These are phyloP conservation scores for Euborellia annulipes DNA, from an alignment of 1,140 invertebrate genomes.

Conservation along the genomic window DNA sequence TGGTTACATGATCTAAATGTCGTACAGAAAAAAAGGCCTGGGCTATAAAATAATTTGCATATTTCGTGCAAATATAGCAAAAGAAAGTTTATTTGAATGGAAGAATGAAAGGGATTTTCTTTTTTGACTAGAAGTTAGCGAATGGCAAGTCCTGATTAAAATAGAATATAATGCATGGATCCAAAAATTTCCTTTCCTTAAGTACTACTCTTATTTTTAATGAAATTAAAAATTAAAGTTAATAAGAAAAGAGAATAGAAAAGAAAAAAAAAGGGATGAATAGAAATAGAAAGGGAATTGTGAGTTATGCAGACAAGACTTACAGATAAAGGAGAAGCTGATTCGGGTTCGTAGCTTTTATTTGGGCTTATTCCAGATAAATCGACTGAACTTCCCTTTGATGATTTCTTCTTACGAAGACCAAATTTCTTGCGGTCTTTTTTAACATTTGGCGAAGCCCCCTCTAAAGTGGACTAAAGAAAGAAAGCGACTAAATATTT, in stretches of 20 bases:
- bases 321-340: conserved; percentile 27
- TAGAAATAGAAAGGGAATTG: not conserved
- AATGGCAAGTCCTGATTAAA: too few relatives aligned
- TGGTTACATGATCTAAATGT: too few relatives aligned
- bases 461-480: conserved; percentile 29
- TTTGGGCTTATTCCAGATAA: conserved; percentile 28
- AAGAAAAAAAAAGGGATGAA: not conserved
- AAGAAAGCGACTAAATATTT: not conserved
- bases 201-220: too few relatives aligned
- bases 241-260: not conserved
- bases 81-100: too few relatives aligned
- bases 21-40: too few relatives aligned
- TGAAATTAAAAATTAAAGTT: not conserved
- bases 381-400: conserved; percentile 39
- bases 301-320: conserved; percentile 12
- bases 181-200: too few relatives aligned
- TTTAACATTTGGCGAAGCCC: conserved; percentile 43
- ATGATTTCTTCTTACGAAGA: conserved; percentile 47
- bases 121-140: too few relatives aligned
- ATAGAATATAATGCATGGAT: too few relatives aligned
- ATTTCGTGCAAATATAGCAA: too few relatives aligned
- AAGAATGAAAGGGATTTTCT: too few relatives aligned
- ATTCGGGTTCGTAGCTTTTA: conserved; percentile 15
- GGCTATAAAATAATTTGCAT: too few relatives aligned
- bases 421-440: conserved; percentile 51